Base-by-base conservation (phyloP, 2,888 invertebrate species). In the Bembecia ichneumoniformis region DNA sequence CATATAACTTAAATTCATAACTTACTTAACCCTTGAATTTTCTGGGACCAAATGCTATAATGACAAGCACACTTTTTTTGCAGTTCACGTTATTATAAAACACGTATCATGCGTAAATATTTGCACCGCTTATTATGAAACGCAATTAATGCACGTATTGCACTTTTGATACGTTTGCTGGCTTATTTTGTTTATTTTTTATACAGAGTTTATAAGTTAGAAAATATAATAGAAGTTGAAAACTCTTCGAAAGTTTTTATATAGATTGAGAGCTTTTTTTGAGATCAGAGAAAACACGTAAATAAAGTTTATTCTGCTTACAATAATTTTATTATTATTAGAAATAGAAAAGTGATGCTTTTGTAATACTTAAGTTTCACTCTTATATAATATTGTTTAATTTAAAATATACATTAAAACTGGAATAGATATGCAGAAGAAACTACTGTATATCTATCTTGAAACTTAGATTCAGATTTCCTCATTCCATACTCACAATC, bases 71-170 rank as follows among this genome's bases (percentile, higher is more conserved):
- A 28, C 17, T 50, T 10, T 45, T 28, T 49, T 47, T 49, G 46
- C 44, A 44, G 16, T 40, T 40, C 40, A 40, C 40, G 14, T 14
- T n/a, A 5, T 11, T 28, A 28, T 14, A 17, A 13, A 67, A 55
- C 50, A 66, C 68, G 59, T 62, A 59, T 68, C 64, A 63, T 68
- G 75, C 74, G 70, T 79, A 74, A 68, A 76, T 73, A 77, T 66
- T 60, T 77, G 84, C 86, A 86, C 84, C 79, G 86, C 86, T 83
- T 86, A 68, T 72, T 76, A 75, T 74, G 75, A 70, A 73, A 75
- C 74, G 71, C 70, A 62, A 70, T 62, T 58, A 57, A 61, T 80
- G 86, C 86, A 87, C 84, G 84, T 60, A 73, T 64, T 77, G 84
- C 84, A 82, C 71, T 58, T 53, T 53, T 68, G 53, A 66, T 66